Evolutionary conservation across 2,797 vertebrate genomes (phyloP).

Genomic region (Cyprinodon diabolis): DNA sequence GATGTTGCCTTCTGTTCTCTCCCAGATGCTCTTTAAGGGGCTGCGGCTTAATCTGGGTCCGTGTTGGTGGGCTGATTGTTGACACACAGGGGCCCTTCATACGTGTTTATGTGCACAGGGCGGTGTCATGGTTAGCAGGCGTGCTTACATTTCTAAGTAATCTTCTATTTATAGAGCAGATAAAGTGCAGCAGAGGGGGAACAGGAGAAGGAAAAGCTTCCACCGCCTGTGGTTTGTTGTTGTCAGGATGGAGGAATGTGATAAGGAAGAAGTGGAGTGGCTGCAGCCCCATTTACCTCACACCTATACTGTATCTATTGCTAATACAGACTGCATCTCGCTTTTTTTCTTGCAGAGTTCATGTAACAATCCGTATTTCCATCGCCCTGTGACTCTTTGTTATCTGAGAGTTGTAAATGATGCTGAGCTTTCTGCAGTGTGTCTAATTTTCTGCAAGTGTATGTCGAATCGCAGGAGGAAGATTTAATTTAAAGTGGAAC

Average conservation of each 20-base stretch:
- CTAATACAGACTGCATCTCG: not conserved
- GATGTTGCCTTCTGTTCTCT: not conserved
- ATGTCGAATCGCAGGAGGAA: conserved; percentile 19
- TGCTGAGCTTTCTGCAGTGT: not conserved
- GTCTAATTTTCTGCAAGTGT: conserved; percentile 14
- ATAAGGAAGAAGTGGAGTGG: conserved; percentile 30
- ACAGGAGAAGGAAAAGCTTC: not conserved
- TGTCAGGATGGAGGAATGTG: conserved; percentile 47
- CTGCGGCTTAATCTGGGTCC: not conserved
- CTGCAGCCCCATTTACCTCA: conserved; percentile 16
- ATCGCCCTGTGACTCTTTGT: conserved; percentile 34
- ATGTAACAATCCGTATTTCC: not conserved
- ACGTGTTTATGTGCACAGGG: conserved; percentile 8
- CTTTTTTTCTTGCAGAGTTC: not conserved
- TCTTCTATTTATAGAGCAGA: conserved; percentile 56
- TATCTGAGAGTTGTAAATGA: conserved; percentile 39
- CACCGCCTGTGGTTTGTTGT: conserved; percentile 38
- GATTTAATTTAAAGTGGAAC: conserved; percentile 10
- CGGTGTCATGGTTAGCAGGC: conserved; percentile 35
- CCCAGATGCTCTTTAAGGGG: not conserved
- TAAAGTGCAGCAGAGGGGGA: conserved; percentile 11
- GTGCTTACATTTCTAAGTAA: conserved; percentile 63
- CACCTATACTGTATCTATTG: not conserved
- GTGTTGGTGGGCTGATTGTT: conserved; percentile 21
- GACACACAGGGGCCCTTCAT: not conserved